Evolutionary conservation across 2,113 vertebrate species (phyloP).

Genomic region (Albula goreensis): DNA sequence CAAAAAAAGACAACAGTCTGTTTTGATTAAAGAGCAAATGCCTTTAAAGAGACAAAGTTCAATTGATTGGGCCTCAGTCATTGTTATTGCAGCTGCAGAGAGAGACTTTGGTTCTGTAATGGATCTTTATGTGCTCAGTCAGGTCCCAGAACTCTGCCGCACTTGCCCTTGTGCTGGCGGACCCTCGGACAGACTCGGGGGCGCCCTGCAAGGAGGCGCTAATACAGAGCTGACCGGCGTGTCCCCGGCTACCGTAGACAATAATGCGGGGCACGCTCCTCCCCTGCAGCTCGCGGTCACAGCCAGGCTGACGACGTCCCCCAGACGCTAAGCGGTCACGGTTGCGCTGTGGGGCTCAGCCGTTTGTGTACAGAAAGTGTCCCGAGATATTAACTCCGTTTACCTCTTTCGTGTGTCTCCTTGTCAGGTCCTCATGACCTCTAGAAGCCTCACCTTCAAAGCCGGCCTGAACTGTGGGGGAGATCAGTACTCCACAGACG

Average conservation of each 20-base stretch:
- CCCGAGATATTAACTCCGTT: background rate
- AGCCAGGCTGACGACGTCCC: background rate
- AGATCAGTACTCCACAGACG: conserved; percentile 43
- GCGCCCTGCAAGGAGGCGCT: background rate
- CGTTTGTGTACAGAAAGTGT: background rate
- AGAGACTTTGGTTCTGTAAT: background rate
- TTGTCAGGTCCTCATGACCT: background rate
- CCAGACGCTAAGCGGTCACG: background rate
- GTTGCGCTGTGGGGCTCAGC: background rate
- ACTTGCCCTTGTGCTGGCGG: no score
- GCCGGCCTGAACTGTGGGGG: conserved; percentile 32
- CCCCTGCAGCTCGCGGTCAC: background rate
- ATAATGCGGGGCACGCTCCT: no score
- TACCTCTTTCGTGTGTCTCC: background rate
- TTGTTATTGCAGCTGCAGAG: no score
- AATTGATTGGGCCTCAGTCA: no score
- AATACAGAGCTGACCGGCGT: background rate
- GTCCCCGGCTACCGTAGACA: no score
- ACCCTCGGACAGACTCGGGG: no score
- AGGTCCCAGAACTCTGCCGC: background rate
- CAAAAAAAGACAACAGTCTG: no score
- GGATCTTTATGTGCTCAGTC: background rate
- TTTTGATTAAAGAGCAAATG: no score
- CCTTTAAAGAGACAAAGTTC: no score
- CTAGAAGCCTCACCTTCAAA: background rate